phyloP scores from a whole-genome alignment of 2,113 vertebrate species.

The Heloderma charlesbogerti region DNA sequence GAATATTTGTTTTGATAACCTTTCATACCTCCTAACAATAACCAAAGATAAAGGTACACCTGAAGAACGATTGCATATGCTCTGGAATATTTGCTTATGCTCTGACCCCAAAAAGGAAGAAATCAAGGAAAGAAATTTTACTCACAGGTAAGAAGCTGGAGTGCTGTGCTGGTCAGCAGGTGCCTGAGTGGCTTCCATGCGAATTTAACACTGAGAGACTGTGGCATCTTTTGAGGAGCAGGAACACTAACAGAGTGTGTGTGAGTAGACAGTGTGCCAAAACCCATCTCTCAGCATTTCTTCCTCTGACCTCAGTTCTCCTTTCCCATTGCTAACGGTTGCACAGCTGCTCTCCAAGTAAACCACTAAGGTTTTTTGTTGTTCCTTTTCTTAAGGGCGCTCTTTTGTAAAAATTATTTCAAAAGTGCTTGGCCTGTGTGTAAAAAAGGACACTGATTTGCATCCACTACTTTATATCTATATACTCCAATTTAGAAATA shows the following conservation, averaged over 20 bases:
- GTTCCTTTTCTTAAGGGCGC: neutral
- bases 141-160: conserved; percentile 50
- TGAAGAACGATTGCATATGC: neutral
- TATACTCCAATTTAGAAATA: too few relatives aligned
- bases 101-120: neutral
- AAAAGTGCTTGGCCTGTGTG: neutral
- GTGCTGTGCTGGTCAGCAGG: conserved; percentile 26
- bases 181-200: conserved; percentile 10
- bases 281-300: neutral
- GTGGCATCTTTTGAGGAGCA: neutral
- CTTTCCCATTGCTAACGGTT: conserved; percentile 13
- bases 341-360: conserved; percentile 3
- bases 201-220: conserved; percentile 4
- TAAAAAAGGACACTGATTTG: neutral
- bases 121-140: conserved; percentile 24
- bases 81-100: too few relatives aligned
- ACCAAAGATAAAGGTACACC: neutral
- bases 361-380: neutral
- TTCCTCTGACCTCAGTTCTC: neutral
- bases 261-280: neutral
- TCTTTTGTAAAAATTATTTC: neutral
- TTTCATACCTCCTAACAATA: neutral
- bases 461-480: too few relatives aligned
- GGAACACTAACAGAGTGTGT: neutral
- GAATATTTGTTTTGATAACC: neutral